Conservation (phyloP, 2,797 vertebrate genomes). For the Pterois miles region DNA sequence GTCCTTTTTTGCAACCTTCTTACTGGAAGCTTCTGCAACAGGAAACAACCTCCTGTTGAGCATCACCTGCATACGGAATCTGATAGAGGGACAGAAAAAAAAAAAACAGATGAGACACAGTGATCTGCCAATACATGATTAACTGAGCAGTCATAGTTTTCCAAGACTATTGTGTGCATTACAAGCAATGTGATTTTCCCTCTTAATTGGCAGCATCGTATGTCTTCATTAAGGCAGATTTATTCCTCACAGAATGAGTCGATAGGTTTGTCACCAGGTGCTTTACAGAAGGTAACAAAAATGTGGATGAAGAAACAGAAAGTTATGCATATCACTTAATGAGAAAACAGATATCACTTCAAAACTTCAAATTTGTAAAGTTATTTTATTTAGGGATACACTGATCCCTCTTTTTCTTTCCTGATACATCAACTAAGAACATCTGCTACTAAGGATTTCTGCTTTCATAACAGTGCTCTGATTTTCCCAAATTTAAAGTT, state of each 20-base stretch:
- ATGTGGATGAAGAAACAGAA: not conserved
- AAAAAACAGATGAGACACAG: not conserved
- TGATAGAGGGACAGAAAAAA: slow-evolving; percentile 55
- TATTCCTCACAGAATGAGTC: not conserved
- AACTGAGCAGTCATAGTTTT: not conserved
- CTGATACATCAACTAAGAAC: not conserved
- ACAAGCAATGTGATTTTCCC: not conserved
- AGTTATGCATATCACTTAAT: not conserved
- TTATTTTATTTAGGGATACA: not conserved
- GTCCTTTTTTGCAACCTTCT: slow-evolving; percentile 96
- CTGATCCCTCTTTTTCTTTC: not conserved
- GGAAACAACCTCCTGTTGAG: slow-evolving; percentile 91
- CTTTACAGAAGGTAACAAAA: slow-evolving; percentile 1
- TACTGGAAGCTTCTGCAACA: slow-evolving; percentile 92
- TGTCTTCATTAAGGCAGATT: slow-evolving; percentile 13
- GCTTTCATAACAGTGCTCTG: not conserved
- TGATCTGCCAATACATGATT: not conserved
- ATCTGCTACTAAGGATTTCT: not conserved
- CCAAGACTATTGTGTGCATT: not conserved
- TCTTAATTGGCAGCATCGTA: not conserved
- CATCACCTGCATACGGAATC: slow-evolving; percentile 96
- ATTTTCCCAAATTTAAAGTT: not conserved
- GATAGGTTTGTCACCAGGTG: not conserved
- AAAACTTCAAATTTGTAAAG: not conserved
- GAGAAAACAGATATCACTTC: not conserved